Conservation (phyloP, 2,888 invertebrate genomes). For the Amphipoea lucens region DNA sequence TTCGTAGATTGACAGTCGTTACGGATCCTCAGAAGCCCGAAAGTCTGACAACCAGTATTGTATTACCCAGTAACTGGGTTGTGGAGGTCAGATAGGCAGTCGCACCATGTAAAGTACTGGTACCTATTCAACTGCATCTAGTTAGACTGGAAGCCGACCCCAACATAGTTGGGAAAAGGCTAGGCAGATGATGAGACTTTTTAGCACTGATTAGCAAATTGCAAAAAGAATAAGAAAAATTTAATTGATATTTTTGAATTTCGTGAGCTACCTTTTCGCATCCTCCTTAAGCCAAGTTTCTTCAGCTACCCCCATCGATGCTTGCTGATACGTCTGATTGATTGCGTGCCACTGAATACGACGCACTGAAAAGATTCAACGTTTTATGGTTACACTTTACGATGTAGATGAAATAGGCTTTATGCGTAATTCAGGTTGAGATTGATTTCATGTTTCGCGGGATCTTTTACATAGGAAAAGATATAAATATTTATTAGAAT, state of each 20-base stretch:
- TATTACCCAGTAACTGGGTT: too few species aligned
- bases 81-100: too few species aligned
- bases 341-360: slow-evolving; percentile 66
- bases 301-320: slow-evolving; percentile 35
- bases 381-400: slow-evolving; percentile 63
- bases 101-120: too few species aligned
- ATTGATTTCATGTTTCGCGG: slow-evolving; percentile 61
- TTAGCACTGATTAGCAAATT: neutral
- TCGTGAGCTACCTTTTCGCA: neutral
- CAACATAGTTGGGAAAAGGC: too few species aligned
- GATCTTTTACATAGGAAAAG: slow-evolving; percentile 49
- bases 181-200: too few species aligned
- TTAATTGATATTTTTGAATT: neutral
- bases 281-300: slow-evolving; percentile 19
- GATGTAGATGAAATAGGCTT: slow-evolving; percentile 50
- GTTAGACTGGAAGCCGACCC: too few species aligned
- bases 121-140: too few species aligned
- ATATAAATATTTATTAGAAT: slow-evolving; percentile 61
- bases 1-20: too few species aligned
- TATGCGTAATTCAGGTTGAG: slow-evolving; percentile 57
- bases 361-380: slow-evolving; percentile 39
- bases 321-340: slow-evolving; percentile 62
- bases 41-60: too few species aligned
- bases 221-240: neutral
- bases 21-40: too few species aligned